phyloP scores from a whole-genome alignment of 2,888 invertebrate species.

The Girardia tigrina region DNA sequence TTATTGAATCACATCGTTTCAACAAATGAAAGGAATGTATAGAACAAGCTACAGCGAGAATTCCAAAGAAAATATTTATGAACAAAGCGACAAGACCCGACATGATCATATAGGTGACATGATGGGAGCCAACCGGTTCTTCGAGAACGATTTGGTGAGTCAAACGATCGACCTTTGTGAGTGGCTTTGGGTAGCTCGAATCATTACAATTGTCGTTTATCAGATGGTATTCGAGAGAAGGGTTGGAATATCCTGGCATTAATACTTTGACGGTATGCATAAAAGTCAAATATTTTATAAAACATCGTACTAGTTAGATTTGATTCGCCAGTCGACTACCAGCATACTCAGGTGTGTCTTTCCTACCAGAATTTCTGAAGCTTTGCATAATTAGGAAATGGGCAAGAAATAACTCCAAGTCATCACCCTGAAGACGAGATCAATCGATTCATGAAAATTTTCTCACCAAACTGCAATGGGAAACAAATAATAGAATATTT shows the following conservation, averaged over 20 bases:
- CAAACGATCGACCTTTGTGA: background rate
- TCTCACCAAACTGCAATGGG: background rate
- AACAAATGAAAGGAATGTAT: slow-evolving; percentile 12
- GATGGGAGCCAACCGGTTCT: background rate
- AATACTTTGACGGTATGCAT: background rate
- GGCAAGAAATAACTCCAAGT: slow-evolving; percentile 1
- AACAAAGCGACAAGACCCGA: background rate
- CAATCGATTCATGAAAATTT: slow-evolving; percentile 1
- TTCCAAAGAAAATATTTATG: slow-evolving; percentile 8
- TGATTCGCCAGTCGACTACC: background rate
- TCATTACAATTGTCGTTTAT: background rate
- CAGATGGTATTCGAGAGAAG: background rate
- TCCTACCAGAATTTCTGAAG: background rate
- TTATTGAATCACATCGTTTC: slow-evolving; percentile 10
- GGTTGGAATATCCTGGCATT: background rate
- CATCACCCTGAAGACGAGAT: background rate
- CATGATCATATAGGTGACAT: background rate
- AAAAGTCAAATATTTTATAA: background rate
- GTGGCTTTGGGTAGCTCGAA: background rate
- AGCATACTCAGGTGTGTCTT: background rate
- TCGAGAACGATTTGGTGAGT: background rate
- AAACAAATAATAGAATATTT: too few species aligned
- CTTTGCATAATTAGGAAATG: background rate
- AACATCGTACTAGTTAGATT: background rate
- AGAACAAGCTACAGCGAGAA: background rate